Evolutionary conservation across 2,888 invertebrate species (phyloP).

Genomic region (Chironomus riparius): DNA sequence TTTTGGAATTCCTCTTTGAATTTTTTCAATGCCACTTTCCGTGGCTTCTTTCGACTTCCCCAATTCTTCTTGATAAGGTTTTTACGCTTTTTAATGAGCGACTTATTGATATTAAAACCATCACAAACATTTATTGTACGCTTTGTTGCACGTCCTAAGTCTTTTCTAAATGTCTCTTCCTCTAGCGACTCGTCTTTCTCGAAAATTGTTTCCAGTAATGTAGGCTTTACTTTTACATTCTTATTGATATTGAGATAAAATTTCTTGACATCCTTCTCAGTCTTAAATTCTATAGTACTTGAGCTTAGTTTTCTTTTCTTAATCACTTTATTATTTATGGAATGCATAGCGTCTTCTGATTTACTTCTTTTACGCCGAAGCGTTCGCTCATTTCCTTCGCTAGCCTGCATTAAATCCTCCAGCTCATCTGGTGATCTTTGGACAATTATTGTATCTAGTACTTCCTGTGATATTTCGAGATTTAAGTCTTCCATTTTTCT

Average conservation of each 20-base stretch:
- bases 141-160: not conserved
- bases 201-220: constrained; percentile 14
- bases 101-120: constrained; percentile 11
- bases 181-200: constrained; percentile 9
- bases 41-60: not conserved
- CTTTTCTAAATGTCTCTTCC: not conserved
- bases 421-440: not conserved
- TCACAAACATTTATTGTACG: not conserved
- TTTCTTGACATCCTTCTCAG: constrained; percentile 1
- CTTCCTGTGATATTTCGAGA: too few species aligned
- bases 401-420: not conserved
- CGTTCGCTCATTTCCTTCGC: too few species aligned
- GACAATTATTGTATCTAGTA: too few species aligned
- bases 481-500: too few species aligned
- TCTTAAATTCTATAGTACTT: not conserved
- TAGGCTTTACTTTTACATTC: constrained; percentile 12
- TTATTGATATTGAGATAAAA: constrained; percentile 21
- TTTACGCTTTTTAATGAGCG: constrained; percentile 5
- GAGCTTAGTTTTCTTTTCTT: not conserved
- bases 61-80: not conserved
- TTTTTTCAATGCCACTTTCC: constrained; percentile 2
- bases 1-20: constrained; percentile 17
- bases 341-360: not conserved
- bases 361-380: not conserved
- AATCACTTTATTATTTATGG: not conserved